A percentile compares a stretch with the other conserved stretches of the same genome.
Evolutionary conservation across 2,888 invertebrate species (phyloP).

Genomic region (Amiota mariae): DNA sequence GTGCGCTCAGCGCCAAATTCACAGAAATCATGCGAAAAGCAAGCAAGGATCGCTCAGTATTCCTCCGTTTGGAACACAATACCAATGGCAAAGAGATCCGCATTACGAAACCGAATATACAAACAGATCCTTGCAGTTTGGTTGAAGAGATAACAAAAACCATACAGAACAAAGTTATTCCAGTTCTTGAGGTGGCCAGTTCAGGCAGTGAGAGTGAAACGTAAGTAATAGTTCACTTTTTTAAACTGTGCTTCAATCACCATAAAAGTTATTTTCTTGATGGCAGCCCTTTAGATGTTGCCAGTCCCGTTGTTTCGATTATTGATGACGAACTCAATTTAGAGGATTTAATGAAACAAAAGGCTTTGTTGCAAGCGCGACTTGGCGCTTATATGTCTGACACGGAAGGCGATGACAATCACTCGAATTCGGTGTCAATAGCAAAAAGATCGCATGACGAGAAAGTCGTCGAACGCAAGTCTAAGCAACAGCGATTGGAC

Average conservation of each 20-base stretch:
- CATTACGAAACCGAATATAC: slow-evolving; percentile 65
- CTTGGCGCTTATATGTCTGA: slow-evolving; percentile 85
- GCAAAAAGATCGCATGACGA: slow-evolving; percentile 42
- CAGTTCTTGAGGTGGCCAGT: slow-evolving; percentile 79
- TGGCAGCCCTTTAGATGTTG: slow-evolving; percentile 76
- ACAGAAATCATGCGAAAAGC: slow-evolving; percentile 71
- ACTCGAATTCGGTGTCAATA: slow-evolving; percentile 49
- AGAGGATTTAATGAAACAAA: slow-evolving; percentile 92
- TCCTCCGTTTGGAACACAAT: slow-evolving; percentile 54
- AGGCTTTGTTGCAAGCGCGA: slow-evolving; percentile 86
- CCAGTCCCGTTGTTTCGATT: slow-evolving; percentile 81
- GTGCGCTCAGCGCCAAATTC: slow-evolving; percentile 67
- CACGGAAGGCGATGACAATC: slow-evolving; percentile 76
- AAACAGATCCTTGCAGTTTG: slow-evolving; percentile 74
- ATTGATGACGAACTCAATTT: slow-evolving; percentile 90
- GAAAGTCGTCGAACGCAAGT: slow-evolving; percentile 30
- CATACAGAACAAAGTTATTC: slow-evolving; percentile 69
- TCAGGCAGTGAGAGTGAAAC: slow-evolving; percentile 80
- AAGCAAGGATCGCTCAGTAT: slow-evolving; percentile 56
- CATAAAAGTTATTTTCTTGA: slow-evolving; percentile 6
- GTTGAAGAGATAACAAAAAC: slow-evolving; percentile 75
- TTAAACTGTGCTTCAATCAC: background rate
- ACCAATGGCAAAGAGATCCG: slow-evolving; percentile 64
- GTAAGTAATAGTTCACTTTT: slow-evolving; percentile 58
- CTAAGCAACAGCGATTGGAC: slow-evolving; percentile 33